phyloP scores from a whole-genome alignment of 2,888 invertebrate genomes.

The Chymomyza fuscimana region DNA sequence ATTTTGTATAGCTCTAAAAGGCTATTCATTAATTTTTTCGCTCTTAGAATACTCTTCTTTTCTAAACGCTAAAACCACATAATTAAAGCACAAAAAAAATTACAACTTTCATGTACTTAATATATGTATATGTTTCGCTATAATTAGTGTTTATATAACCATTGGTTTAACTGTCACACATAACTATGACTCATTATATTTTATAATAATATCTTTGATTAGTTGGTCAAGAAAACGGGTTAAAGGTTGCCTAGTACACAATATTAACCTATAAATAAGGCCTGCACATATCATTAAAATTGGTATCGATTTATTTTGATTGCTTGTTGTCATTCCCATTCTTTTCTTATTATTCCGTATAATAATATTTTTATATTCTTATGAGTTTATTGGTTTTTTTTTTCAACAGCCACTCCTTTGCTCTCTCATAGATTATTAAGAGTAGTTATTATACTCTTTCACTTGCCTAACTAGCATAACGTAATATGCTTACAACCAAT shows the following conservation, averaged over 20 bases:
- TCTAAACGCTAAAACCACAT: no score
- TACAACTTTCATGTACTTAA: no score
- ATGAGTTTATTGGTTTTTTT: neutral
- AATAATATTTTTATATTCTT: neutral
- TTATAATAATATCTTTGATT: no score
- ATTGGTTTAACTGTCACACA: no score
- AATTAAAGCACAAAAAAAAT: no score
- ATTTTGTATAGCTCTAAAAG: no score
- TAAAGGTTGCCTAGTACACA: neutral
- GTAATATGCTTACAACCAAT: neutral
- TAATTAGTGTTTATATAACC: neutral
- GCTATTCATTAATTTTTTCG: no score
- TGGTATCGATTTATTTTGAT: neutral
- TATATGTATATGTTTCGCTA: no score
- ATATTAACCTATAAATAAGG: neutral
- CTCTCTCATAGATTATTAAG: neutral
- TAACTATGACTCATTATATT: no score
- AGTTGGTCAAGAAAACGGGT: neutral
- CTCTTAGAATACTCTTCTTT: no score
- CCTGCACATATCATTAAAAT: neutral
- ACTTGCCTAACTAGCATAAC: neutral
- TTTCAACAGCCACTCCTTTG: neutral
- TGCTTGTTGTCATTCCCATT: neutral
- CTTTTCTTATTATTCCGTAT: no score
- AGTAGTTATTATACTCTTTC: neutral